A percentile compares a stretch with the other conserved stretches of the same genome.
phyloP scores from a whole-genome alignment of 2,797 vertebrate genomes.

The Chrosomus eos region DNA sequence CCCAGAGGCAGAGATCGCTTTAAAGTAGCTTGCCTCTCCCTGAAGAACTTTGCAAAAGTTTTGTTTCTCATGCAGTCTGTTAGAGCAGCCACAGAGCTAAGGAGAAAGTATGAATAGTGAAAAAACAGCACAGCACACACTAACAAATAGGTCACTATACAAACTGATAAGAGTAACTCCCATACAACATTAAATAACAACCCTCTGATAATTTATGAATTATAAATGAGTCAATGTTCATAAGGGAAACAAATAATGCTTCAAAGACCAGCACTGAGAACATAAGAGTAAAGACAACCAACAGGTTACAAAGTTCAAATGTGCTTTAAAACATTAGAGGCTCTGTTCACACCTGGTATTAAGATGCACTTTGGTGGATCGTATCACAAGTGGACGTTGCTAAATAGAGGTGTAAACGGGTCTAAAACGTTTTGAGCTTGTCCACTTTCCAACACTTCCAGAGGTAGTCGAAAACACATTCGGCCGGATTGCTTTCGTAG shows the following conservation, averaged over 20 bases:
- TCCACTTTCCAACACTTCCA: no score
- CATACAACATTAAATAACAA: background rate
- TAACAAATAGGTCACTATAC: background rate
- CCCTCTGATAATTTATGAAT: background rate
- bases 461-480: no score
- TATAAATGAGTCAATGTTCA: background rate
- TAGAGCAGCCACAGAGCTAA: conserved; percentile 87
- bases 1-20: conserved; percentile 88
- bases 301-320: background rate
- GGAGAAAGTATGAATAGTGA: conserved; percentile 12
- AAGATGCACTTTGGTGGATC: no score
- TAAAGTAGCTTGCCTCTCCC: conserved; percentile 85
- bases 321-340: no score
- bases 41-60: conserved; percentile 86
- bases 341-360: no score
- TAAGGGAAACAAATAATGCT: background rate
- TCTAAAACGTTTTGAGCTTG: no score
- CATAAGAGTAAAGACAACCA: background rate
- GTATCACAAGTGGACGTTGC: no score
- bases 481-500: no score
- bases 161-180: background rate
- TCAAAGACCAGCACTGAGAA: background rate
- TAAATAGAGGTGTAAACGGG: no score
- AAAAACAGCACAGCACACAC: background rate
- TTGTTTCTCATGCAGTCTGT: conserved; percentile 93